Conservation (phyloP, 2,888 invertebrate species). For the Macropis europaea region DNA sequence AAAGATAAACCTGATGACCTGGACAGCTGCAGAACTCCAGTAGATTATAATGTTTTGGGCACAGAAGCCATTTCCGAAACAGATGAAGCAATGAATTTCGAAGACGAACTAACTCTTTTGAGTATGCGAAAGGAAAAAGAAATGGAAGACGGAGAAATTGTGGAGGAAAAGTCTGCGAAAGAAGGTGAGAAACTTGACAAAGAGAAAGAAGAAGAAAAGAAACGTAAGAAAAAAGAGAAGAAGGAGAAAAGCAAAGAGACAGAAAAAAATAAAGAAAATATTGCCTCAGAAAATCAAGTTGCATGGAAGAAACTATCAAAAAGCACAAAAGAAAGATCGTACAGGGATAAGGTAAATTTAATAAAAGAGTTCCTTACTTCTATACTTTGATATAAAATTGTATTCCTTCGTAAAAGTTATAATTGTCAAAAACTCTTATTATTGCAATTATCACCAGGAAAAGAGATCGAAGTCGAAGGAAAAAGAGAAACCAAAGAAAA, state of each 20-base stretch:
- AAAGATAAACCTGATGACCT: constrained; percentile 73
- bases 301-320: constrained; percentile 91
- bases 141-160: constrained; percentile 76
- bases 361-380: background rate
- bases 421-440: too few relatives aligned
- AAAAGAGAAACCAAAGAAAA: constrained; percentile 77
- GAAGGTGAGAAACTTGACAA: constrained; percentile 69
- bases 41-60: constrained; percentile 78
- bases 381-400: too few relatives aligned
- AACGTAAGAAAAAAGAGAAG: constrained; percentile 82
- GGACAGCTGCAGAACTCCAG: constrained; percentile 78
- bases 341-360: constrained; percentile 83
- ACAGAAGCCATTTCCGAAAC: constrained; percentile 80
- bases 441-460: constrained; percentile 56
- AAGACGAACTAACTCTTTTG: constrained; percentile 76
- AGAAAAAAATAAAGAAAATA: constrained; percentile 81
- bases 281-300: constrained; percentile 79
- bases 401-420: too few relatives aligned
- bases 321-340: constrained; percentile 88
- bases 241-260: constrained; percentile 80
- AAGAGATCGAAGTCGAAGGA: constrained; percentile 76
- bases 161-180: constrained; percentile 48
- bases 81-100: constrained; percentile 77
- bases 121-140: constrained; percentile 78
- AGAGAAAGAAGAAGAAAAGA: constrained; percentile 76